Conservation (phyloP, 2,888 invertebrate species). For the Digitonthophagus gazella region DNA sequence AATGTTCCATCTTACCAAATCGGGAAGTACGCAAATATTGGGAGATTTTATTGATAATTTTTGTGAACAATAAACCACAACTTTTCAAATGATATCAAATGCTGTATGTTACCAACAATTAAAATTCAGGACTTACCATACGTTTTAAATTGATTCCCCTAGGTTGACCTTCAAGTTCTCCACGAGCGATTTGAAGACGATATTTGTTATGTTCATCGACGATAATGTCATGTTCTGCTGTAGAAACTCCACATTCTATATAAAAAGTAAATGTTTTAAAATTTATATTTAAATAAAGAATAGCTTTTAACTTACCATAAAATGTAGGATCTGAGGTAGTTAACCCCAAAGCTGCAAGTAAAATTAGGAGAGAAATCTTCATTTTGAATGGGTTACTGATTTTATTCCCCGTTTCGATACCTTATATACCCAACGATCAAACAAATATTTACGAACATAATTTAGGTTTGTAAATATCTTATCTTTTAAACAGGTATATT, state of each 20-base stretch:
- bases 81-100: no score
- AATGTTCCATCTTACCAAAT: no score
- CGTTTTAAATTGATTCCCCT: slow-evolving; percentile 4
- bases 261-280: not conserved
- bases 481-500: no score
- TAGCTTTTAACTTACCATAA: not conserved
- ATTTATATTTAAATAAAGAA: no score
- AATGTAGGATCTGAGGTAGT: not conserved
- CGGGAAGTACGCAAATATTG: no score
- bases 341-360: not conserved
- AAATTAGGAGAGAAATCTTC: not conserved
- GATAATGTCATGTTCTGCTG: not conserved
- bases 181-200: slow-evolving; percentile 4
- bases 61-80: no score
- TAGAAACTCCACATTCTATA: not conserved
- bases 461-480: no score
- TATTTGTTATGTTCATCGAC: slow-evolving; percentile 4
- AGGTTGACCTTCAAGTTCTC: not conserved
- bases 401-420: not conserved
- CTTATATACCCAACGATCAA: not conserved
- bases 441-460: no score
- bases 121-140: slow-evolving; percentile 9
- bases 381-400: not conserved
- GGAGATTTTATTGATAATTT: no score
- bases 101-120: no score